These are phyloP conservation scores for Bucorvus abyssinicus DNA, from an alignment of 2,797 vertebrate species.

Conservation along the genomic window DNA sequence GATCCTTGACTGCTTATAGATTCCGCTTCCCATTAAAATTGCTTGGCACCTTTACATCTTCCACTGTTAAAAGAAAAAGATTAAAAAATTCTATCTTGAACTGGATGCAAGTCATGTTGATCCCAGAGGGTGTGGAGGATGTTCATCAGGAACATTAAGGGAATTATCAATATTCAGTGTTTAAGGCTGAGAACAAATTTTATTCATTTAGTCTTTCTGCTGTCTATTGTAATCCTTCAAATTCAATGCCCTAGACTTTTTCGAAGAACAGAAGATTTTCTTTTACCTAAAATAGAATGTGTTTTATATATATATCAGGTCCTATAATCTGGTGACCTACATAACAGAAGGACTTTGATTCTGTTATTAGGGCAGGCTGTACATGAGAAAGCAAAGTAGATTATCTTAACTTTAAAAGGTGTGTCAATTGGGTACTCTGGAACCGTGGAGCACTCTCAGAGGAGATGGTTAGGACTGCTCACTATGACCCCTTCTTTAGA, in stretches of 20 bases:
- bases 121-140: rapidly evolving
- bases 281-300: background rate
- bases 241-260: background rate
- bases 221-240: background rate
- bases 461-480: background rate
- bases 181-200: background rate
- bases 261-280: background rate
- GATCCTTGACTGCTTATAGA: background rate
- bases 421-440: background rate
- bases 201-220: background rate
- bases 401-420: background rate
- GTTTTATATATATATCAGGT: background rate
- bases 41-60: background rate
- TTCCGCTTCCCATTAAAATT: background rate
- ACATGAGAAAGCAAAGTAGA: background rate
- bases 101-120: background rate
- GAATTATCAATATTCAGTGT: background rate
- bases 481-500: background rate
- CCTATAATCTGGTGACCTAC: background rate
- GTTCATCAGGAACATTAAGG: background rate
- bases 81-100: background rate
- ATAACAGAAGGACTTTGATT: background rate
- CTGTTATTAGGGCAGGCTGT: background rate
- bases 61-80: background rate
- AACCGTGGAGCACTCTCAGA: background rate